phyloP scores from a whole-genome alignment of 2,888 invertebrate species.

The Nebria brevicollis region DNA sequence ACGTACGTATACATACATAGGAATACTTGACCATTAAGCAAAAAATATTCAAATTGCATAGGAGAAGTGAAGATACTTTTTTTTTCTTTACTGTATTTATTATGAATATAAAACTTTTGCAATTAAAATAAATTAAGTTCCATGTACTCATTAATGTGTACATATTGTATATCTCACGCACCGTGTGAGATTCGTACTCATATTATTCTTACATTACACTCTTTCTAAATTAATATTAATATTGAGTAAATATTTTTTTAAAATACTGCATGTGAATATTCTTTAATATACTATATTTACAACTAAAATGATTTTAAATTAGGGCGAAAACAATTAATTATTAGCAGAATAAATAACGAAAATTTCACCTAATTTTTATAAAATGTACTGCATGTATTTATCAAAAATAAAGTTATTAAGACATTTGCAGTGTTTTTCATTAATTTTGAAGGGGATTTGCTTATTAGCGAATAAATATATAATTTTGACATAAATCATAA shows the following conservation, averaged over 20 bases:
- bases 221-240: background rate
- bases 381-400: too few relatives aligned
- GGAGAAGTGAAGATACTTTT: conserved; percentile 10
- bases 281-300: too few relatives aligned
- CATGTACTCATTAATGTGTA: conserved; percentile 24
- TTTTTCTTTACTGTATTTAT: background rate
- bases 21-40: conserved; percentile 29
- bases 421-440: too few relatives aligned
- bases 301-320: too few relatives aligned
- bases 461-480: too few relatives aligned
- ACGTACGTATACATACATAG: background rate
- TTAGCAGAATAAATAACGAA: too few relatives aligned
- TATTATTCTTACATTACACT: background rate
- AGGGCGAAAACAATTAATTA: too few relatives aligned
- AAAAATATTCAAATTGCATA: conserved; percentile 37
- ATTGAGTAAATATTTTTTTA: background rate
- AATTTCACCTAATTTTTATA: too few relatives aligned
- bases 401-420: too few relatives aligned
- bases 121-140: conserved; percentile 37
- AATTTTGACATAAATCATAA: background rate
- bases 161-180: conserved; percentile 16
- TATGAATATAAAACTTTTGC: conserved; percentile 31
- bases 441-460: too few relatives aligned
- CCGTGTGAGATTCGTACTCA: background rate
- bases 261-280: too few relatives aligned